Percentiles rank a stretch among this genome's conserved stretches.
Conservation (phyloP, 2,888 invertebrate species). For the Phorcus lineatus region DNA sequence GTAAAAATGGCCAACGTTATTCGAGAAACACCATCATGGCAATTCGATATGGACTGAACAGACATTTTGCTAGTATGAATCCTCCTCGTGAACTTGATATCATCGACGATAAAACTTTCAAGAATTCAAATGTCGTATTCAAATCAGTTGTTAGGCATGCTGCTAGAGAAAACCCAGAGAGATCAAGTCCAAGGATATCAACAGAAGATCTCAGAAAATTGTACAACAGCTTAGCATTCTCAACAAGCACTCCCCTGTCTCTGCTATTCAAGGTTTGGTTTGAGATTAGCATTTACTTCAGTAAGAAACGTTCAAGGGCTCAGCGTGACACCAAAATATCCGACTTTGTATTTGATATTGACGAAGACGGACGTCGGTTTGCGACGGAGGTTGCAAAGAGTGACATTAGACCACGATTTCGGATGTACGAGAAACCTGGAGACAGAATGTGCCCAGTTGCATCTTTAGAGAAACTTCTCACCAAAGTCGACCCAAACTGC, state of each 20-base stretch:
- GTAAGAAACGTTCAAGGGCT: neutral
- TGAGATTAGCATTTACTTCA: slow-evolving; percentile 25
- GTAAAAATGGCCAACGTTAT: slow-evolving; percentile 8
- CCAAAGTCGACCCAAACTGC: slow-evolving; percentile 11
- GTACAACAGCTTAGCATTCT: slow-evolving; percentile 14
- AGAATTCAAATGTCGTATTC: neutral
- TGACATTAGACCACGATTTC: neutral
- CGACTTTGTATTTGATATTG: slow-evolving; percentile 24
- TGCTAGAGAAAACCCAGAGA: slow-evolving; percentile 11
- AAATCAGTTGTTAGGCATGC: slow-evolving; percentile 5
- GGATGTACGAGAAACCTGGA: slow-evolving; percentile 26
- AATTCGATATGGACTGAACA: slow-evolving; percentile 11
- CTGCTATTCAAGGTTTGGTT: slow-evolving; percentile 27
- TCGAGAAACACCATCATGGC: neutral
- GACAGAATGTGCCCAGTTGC: slow-evolving; percentile 20
- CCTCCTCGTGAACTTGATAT: slow-evolving; percentile 8
- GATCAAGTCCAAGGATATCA: neutral
- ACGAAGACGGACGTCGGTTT: slow-evolving; percentile 19
- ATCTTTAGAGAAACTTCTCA: slow-evolving; percentile 21
- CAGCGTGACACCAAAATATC: slow-evolving; percentile 5
- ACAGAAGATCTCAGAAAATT: slow-evolving; percentile 25
- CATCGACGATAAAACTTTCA: slow-evolving; percentile 12
- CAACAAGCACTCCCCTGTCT: neutral
- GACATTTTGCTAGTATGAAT: neutral
- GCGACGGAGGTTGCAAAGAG: neutral